Evolutionary conservation across 2,888 invertebrate species (phyloP), one percentile per base, ranked within the genome.

Genomic region (Dione vanillae): DNA sequence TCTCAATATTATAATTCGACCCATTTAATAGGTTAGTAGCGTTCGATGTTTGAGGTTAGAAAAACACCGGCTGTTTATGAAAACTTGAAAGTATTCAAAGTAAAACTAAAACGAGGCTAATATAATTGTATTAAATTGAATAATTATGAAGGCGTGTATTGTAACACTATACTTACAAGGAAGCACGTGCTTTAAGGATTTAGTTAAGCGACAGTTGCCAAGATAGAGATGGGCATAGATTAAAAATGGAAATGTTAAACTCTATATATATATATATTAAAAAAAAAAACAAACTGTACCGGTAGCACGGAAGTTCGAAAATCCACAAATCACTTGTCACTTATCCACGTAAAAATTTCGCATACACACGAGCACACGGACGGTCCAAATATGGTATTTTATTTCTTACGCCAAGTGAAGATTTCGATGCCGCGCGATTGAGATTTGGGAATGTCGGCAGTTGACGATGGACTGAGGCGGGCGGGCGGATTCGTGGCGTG

Each of bases 381-480:
- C 84, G 86, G 82, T 80, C 85, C 86, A 80, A 85, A 83, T 82
- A 80, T 79, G 77, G 79, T 77, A 79, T 82, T 81, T 78, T 79
- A 72, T 76, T 74, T 62, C 66, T 88, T 85, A 86, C 85, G 59
- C 59, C 83, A 83, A 86, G 85, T 84, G 86, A 83, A 85, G 85
- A 84, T 85, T 77, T 83, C 81, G 88, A 84, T 84, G 84, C 85
- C 88, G 90, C 90, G 89, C 73, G 70, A 65, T 70, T 64, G 85
- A 86, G 84, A 83, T 87, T 85, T 79, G 86, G 88, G 85, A 90
- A 87, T 86, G 87, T 85, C 89, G 92, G 90, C 91, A 88, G 92
- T 86, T 87, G 85, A 86, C 88, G 88, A 78, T 87, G 88, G 88
- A 93, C 92, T 93, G 92, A 91, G 89, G 89, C 90, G 92, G 91